These are phyloP conservation scores for Drosophila ohnishii DNA, from an alignment of 1,140 invertebrate genomes.

Conservation along the genomic window DNA sequence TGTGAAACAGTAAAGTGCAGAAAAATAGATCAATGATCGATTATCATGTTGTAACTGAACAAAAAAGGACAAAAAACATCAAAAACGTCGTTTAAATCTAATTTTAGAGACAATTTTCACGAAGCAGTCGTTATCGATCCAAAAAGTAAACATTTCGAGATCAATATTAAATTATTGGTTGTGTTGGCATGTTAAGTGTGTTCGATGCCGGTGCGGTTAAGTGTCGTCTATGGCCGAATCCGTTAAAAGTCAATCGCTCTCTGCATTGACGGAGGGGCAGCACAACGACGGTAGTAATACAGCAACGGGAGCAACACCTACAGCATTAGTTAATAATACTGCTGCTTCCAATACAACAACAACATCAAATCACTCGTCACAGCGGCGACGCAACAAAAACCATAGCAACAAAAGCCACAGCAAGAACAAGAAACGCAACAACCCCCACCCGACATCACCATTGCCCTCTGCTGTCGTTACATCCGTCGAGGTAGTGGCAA, in stretches of 20 bases:
- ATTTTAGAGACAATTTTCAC: conserved; percentile 11
- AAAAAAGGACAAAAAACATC: not conserved
- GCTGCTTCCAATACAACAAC: conserved; percentile 33
- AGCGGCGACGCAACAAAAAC: conserved; percentile 50
- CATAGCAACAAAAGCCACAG: conserved; percentile 34
- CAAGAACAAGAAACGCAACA: conserved; percentile 44
- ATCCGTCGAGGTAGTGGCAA: conserved; percentile 30
- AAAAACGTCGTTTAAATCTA: not conserved
- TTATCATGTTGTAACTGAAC: not conserved
- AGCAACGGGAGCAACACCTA: conserved; percentile 44
- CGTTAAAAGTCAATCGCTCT: conserved; percentile 83
- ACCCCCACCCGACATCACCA: conserved; percentile 11
- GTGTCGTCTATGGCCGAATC: conserved; percentile 84
- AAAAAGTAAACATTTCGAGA: conserved; percentile 33
- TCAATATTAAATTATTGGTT: conserved; percentile 58
- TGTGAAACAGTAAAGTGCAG: conserved; percentile 33
- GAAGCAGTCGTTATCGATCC: conserved; percentile 1
- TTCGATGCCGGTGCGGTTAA: conserved; percentile 83
- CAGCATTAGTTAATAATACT: conserved; percentile 37
- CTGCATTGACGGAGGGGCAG: conserved; percentile 84
- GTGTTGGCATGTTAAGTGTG: conserved; percentile 82
- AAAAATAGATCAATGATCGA: conserved; percentile 1
- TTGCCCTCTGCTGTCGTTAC: conserved; percentile 34
- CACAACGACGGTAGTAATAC: conserved; percentile 67
- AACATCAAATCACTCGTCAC: conserved; percentile 49